A percentile compares a stretch with the other conserved stretches of the same genome.
These are phyloP conservation scores for Stegastes partitus DNA, from an alignment of 2,113 vertebrate species.

Conservation along the genomic window DNA sequence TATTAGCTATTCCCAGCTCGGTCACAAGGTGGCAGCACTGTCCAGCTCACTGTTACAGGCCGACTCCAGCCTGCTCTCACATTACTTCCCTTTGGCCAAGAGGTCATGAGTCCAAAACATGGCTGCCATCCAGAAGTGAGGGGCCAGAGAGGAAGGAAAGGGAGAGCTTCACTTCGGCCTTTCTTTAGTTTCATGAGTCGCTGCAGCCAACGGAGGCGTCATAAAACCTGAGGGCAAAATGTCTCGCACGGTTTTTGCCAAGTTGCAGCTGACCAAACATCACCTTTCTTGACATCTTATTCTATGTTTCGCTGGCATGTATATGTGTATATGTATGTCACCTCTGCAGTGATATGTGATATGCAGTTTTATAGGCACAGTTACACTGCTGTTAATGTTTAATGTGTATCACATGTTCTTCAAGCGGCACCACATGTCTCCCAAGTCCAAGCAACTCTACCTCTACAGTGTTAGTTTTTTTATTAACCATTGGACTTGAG, in stretches of 20 bases:
- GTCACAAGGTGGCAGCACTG: slow-evolving; percentile 62
- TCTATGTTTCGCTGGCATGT: not conserved
- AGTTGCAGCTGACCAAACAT: rapidly evolving
- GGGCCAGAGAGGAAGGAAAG: slow-evolving; percentile 33
- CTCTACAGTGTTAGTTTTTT: not conserved
- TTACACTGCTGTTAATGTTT: not conserved
- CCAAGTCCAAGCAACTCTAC: not conserved
- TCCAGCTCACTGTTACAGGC: not conserved
- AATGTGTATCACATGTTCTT: slow-evolving; percentile 3
- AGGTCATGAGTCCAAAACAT: slow-evolving; percentile 67
- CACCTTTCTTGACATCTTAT: not conserved
- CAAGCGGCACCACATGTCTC: not conserved
- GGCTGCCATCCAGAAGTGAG: slow-evolving; percentile 58
- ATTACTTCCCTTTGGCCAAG: slow-evolving; percentile 55
- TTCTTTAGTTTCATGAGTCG: slow-evolving; percentile 34
- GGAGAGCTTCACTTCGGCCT: slow-evolving; percentile 35
- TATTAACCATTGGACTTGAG: not conserved
- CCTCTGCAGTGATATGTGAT: not conserved
- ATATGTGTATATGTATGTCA: not conserved
- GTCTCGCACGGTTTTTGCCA: not conserved
- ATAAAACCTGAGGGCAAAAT: not conserved
- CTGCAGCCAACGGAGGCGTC: slow-evolving; percentile 1
- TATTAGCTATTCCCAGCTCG: not conserved
- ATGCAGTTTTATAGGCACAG: not conserved
- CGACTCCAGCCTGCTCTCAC: slow-evolving; percentile 22